Conservation (phyloP, 1,140 invertebrate species). For the Macrocentrus cingulum region DNA sequence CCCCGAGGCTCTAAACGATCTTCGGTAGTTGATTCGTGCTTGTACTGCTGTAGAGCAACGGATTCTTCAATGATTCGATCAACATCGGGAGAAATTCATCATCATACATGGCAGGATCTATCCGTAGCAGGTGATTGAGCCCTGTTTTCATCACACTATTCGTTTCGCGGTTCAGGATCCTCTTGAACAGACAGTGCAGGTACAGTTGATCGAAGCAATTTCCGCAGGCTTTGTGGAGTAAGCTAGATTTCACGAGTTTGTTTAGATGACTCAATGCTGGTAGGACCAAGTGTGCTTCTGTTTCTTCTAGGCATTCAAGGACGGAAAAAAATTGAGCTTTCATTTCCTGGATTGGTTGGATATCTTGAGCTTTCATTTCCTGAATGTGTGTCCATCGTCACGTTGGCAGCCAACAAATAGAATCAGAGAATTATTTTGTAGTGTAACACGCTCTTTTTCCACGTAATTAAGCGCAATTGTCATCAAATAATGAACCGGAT, state of each 20-base stretch:
- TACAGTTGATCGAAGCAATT: conserved; percentile 44
- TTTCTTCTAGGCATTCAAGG: conserved; percentile 64
- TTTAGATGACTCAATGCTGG: conserved; percentile 57
- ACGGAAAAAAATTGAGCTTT: conserved; percentile 56
- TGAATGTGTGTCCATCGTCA: background rate
- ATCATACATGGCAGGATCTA: conserved; percentile 30
- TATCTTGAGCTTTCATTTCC: no score
- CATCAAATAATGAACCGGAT: conserved; percentile 48
- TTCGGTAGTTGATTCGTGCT: conserved; percentile 29
- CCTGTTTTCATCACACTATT: conserved; percentile 55
- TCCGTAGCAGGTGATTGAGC: conserved; percentile 39
- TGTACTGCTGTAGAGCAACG: conserved; percentile 40
- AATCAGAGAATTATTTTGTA: conserved; percentile 21
- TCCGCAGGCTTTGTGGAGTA: conserved; percentile 31
- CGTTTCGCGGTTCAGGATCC: conserved; percentile 55
- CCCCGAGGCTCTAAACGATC: conserved; percentile 34
- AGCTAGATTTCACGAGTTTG: conserved; percentile 36
- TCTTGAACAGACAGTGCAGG: conserved; percentile 51
- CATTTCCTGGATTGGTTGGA: conserved; percentile 27
- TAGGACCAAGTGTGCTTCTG: conserved; percentile 63
- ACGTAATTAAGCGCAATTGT: conserved; percentile 42
- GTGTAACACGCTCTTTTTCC: conserved; percentile 1
- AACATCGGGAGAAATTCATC: conserved; percentile 37
- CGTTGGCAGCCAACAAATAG: conserved; percentile 35
- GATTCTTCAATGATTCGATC: conserved; percentile 39